Percentiles rank a stretch among this genome's conserved stretches.
These are phyloP conservation scores for human DNA, from an alignment of 2,113 vertebrate species.

Conservation along the genomic window DNA sequence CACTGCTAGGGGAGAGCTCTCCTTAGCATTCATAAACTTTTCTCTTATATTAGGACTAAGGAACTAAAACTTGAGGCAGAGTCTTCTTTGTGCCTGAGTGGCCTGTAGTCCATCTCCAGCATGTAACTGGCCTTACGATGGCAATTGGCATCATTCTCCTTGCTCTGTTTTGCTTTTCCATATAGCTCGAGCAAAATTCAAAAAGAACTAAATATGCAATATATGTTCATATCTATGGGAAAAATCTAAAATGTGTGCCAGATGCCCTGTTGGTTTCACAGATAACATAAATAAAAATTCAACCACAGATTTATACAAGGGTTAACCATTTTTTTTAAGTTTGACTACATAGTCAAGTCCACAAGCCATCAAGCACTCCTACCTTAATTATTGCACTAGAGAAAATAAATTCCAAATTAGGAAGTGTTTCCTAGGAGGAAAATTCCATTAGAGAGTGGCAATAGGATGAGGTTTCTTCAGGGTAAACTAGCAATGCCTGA, in stretches of 20 bases:
- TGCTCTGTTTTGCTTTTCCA: background rate
- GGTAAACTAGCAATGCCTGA: background rate
- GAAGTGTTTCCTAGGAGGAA: background rate
- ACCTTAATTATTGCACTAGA: background rate
- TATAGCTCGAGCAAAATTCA: background rate
- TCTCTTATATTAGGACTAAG: conserved; percentile 50
- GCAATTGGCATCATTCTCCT: background rate
- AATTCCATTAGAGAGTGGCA: background rate
- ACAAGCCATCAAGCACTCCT: background rate
- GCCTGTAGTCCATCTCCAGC: background rate
- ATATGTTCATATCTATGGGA: background rate
- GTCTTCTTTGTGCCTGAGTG: background rate
- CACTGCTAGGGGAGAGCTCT: conserved; percentile 1
- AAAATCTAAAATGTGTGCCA: background rate
- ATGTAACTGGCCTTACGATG: background rate
- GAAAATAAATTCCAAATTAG: background rate
- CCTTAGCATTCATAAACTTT: conserved; percentile 33
- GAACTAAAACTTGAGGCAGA: background rate
- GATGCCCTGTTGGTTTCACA: background rate
- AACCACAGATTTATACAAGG: background rate
- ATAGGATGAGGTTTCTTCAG: background rate
- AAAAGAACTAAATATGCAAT: background rate
- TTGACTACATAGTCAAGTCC: background rate
- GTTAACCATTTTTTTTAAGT: background rate
- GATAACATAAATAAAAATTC: background rate